Percentiles rank a stretch among this genome's conserved stretches.
These are phyloP conservation scores for Ciconia stormi DNA, from an alignment of 2,113 vertebrate genomes.

Conservation along the genomic window DNA sequence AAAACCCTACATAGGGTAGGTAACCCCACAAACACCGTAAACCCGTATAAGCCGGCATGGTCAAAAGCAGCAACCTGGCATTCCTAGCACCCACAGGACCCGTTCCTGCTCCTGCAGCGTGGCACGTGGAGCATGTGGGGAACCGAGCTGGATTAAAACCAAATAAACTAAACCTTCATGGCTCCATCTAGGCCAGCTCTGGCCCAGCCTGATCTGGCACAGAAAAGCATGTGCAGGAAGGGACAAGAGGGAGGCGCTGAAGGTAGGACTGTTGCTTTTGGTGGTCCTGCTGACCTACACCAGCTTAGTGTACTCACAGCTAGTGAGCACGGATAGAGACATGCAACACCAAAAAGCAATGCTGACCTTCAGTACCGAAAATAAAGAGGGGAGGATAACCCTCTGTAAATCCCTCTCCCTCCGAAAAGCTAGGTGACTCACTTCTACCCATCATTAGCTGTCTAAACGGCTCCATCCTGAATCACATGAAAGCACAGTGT, in stretches of 20 bases:
- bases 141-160: background rate
- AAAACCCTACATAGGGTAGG: background rate
- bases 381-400: background rate
- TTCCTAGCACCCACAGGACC: accelerated
- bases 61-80: accelerated
- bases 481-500: background rate
- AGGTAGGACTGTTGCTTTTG: background rate
- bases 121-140: accelerated
- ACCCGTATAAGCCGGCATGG: accelerated
- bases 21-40: background rate
- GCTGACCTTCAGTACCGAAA: background rate
- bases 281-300: background rate
- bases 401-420: background rate
- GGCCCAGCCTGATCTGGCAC: background rate
- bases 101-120: background rate
- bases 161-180: background rate
- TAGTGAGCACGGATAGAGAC: background rate
- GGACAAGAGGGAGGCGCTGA: background rate
- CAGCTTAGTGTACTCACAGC: background rate
- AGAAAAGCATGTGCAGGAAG: background rate
- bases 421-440: background rate
- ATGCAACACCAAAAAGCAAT: background rate
- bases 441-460: background rate
- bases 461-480: background rate
- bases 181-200: background rate